Conservation (phyloP, 2,888 invertebrate genomes). For the Pycnomerus fuliginosus region DNA sequence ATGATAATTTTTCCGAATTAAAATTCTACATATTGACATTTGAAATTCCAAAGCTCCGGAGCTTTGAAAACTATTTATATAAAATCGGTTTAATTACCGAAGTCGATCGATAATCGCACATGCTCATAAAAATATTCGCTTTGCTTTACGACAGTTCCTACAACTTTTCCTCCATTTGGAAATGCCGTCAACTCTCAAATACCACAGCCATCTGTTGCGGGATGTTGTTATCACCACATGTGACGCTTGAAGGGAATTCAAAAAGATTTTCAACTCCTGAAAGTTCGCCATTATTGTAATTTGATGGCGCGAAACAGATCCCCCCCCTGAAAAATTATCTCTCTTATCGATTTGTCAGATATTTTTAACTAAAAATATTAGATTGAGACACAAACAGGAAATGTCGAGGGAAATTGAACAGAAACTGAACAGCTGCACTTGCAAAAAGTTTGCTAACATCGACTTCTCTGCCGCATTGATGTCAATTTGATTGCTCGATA, state of each 20-base stretch:
- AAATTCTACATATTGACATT: no score
- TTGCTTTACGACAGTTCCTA: background rate
- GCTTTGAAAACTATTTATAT: no score
- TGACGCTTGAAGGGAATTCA: constrained; percentile 2
- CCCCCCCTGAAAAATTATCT: no score
- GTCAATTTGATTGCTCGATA: constrained; percentile 18
- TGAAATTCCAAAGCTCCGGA: no score
- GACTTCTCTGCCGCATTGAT: constrained; percentile 13
- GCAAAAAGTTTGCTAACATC: constrained; percentile 12
- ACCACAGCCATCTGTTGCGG: constrained; percentile 14
- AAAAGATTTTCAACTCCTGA: constrained; percentile 3
- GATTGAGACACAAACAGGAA: constrained; percentile 16
- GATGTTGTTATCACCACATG: constrained; percentile 7
- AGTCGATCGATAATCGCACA: no score
- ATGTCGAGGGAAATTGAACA: constrained; percentile 18
- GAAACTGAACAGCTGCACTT: constrained; percentile 5
- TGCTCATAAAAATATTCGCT: no score
- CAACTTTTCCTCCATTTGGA: background rate
- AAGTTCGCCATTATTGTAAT: constrained; percentile 5
- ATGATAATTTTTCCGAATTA: no score
- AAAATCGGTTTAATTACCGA: no score
- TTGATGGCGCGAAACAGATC: constrained; percentile 3
- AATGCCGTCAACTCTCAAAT: constrained; percentile 1
- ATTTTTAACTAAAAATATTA: constrained; percentile 21
- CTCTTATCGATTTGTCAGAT: constrained; percentile 9